Conservation (phyloP, 1,140 invertebrate species). For the Ostrea edulis region DNA sequence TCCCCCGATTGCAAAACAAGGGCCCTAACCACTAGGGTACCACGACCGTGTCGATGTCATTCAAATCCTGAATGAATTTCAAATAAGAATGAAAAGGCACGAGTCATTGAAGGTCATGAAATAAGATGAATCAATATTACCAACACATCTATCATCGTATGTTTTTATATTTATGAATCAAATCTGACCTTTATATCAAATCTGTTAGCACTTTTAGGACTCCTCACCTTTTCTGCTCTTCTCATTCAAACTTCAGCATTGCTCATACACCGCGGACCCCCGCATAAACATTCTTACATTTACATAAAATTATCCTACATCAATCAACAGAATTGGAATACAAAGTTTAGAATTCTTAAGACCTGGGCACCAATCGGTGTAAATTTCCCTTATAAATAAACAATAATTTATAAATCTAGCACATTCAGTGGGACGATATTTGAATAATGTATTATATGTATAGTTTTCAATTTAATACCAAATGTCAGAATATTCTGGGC, state of each 20-base stretch:
- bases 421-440: background rate
- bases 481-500: too few relatives aligned
- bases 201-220: background rate
- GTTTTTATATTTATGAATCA: slow-evolving; percentile 2
- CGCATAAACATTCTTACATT: background rate
- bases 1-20: too few relatives aligned
- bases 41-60: too few relatives aligned
- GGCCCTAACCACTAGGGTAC: too few relatives aligned
- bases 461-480: too few relatives aligned
- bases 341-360: too few relatives aligned
- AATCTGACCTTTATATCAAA: background rate
- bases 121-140: too few relatives aligned
- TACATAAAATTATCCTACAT: background rate
- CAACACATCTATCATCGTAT: background rate
- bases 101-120: too few relatives aligned
- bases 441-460: too few relatives aligned
- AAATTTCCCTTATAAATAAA: background rate
- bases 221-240: background rate
- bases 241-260: background rate
- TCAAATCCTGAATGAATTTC: too few relatives aligned
- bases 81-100: too few relatives aligned
- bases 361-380: too few relatives aligned
- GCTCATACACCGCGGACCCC: background rate
- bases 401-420: background rate
- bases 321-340: background rate